A percentile compares a stretch with the other conserved stretches of the same genome.
Conservation (phyloP, 2,888 invertebrate species). For the Cerastis rubricosa region DNA sequence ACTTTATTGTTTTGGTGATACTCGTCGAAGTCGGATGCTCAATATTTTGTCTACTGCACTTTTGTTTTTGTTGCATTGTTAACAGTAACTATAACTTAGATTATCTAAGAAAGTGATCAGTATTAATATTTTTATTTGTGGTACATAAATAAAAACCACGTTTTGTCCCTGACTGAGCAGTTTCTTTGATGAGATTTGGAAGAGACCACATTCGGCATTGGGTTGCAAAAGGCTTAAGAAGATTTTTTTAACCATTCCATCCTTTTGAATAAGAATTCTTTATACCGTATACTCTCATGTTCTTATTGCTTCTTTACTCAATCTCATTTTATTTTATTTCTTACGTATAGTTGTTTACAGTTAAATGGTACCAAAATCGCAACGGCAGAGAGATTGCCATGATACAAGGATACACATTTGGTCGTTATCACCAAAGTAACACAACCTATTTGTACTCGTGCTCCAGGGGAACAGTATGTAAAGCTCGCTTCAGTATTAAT, state of each 20-base stretch:
- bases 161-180: neutral
- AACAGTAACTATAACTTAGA: neutral
- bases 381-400: neutral
- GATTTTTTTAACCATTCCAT: neutral
- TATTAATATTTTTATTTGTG: neutral
- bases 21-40: neutral
- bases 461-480: neutral
- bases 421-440: neutral
- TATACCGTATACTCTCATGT: neutral
- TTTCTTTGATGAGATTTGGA: neutral
- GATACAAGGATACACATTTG: neutral
- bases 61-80: neutral
- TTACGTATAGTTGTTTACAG: neutral
- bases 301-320: neutral
- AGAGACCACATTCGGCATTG: neutral
- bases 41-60: neutral
- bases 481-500: neutral
- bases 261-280: neutral
- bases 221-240: neutral
- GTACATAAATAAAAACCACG: neutral
- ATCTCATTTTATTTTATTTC: neutral
- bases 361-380: neutral
- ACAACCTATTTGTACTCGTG: neutral
- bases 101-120: neutral
- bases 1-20: neutral